Conservation (phyloP, 2,113 vertebrate genomes). For the Rhynchomys soricoides region DNA sequence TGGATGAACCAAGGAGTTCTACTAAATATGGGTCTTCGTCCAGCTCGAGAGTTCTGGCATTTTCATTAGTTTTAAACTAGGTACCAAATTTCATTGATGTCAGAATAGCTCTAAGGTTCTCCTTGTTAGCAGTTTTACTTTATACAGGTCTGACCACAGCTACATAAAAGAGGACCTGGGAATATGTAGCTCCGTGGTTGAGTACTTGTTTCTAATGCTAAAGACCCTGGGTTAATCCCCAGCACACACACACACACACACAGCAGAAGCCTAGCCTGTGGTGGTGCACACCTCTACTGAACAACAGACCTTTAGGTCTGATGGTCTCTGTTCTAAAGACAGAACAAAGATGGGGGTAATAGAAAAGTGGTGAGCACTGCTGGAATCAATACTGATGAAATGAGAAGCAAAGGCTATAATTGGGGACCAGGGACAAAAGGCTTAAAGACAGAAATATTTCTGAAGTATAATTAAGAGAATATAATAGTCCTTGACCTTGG, state of each 20-base stretch:
- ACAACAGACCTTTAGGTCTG: background rate
- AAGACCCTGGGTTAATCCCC: background rate
- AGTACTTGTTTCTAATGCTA: too few species aligned
- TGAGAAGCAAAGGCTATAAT: background rate
- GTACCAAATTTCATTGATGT: background rate
- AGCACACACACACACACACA: too few species aligned
- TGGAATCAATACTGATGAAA: conserved; percentile 28
- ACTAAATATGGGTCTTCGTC: background rate
- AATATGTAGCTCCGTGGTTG: background rate
- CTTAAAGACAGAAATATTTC: background rate
- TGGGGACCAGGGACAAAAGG: background rate
- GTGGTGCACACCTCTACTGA: background rate
- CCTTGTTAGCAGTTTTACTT: background rate
- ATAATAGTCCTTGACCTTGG: background rate
- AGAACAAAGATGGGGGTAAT: background rate
- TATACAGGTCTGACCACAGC: background rate
- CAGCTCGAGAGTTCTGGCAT: background rate
- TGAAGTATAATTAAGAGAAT: background rate
- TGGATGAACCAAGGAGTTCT: background rate
- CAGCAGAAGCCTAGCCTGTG: background rate
- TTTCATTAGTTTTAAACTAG: conserved; percentile 39
- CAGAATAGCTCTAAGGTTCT: background rate
- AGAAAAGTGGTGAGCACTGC: background rate
- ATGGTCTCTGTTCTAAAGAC: conserved; percentile 16
- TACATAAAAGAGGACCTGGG: background rate